These are phyloP conservation scores for Agapornis canus DNA, from an alignment of 2,797 vertebrate genomes.

Conservation along the genomic window DNA sequence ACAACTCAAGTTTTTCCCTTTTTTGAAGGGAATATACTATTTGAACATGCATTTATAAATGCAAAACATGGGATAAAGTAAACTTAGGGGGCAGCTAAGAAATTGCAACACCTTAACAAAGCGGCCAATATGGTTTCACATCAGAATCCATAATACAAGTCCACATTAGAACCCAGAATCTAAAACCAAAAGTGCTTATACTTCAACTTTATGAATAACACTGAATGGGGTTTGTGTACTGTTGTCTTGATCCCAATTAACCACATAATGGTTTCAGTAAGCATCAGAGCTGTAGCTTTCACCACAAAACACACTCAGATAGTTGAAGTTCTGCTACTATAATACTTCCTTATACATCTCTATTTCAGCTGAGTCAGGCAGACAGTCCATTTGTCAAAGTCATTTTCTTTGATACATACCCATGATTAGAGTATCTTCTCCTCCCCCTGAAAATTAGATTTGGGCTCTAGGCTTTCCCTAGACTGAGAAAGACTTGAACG, in stretches of 20 bases:
- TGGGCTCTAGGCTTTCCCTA: neutral
- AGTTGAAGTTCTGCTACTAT: neutral
- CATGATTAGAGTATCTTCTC: neutral
- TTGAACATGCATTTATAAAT: neutral
- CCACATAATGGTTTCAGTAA: neutral
- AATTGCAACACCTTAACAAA: neutral
- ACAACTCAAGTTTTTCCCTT: neutral
- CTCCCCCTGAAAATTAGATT: neutral
- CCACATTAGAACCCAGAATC: neutral
- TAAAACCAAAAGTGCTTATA: neutral
- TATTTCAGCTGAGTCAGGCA: neutral
- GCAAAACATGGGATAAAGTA: neutral
- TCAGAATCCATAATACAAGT: neutral
- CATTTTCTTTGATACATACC: accelerated
- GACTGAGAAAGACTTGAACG: neutral
- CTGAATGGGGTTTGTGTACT: neutral
- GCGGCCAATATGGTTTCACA: neutral
- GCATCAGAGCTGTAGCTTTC: neutral
- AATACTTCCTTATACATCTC: neutral
- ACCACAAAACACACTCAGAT: neutral
- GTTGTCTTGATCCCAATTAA: neutral
- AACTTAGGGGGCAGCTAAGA: neutral
- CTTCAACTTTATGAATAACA: neutral
- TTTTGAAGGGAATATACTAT: neutral
- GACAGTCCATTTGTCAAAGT: neutral